Base-by-base conservation (phyloP, 2,797 vertebrate species). In the Arrhamphus sclerolepis region DNA sequence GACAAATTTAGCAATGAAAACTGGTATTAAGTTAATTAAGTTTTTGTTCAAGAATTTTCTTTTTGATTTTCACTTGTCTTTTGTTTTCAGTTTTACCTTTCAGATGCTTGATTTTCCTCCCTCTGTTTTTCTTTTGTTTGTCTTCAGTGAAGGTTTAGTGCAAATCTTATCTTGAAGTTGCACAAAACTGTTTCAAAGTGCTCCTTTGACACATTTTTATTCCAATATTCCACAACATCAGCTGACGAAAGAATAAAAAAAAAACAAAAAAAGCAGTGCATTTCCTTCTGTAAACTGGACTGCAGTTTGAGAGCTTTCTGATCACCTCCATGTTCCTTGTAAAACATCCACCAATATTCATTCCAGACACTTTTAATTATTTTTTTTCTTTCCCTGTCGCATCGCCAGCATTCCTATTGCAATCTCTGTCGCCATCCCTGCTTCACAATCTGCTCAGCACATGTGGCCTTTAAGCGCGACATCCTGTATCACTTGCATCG, bases 341-440 rank as follows among this genome's bases (percentile, higher is more conserved):
- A n/a, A 78, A 75, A 81, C 53, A 54, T 52, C 49, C 29, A 78
- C 4, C 58, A 1, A 57, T 62, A 69, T 77, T 72, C 2, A 31
- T 83, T 70, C 61, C 60, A 3, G 21, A 72, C 77, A 77, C 78
- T 49, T 39, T 78, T 41, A 44, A 41, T 62, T 31, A 38, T 31
- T 78, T 78, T 65, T 43, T 20, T 10, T 18, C 0, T 26, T 26
- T 26, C 7, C 18, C 39, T 54, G 46, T 28, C 17, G 44, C 47
- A 22, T 60, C 77, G 31, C 72, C 18, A 16, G 31, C 5, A 8
- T 19, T 44, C 13, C 21, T 38, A 38, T 42, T 6, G 18, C 18
- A 54, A 60, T 38, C 17, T 44, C 24, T 51, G 34, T 26, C 40
- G 31, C 49, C 48, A 42, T 55, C 28, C 43, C 22, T 75, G 42